phyloP scores from a whole-genome alignment of 2,113 vertebrate species.

The Macroglossus sobrinus region DNA sequence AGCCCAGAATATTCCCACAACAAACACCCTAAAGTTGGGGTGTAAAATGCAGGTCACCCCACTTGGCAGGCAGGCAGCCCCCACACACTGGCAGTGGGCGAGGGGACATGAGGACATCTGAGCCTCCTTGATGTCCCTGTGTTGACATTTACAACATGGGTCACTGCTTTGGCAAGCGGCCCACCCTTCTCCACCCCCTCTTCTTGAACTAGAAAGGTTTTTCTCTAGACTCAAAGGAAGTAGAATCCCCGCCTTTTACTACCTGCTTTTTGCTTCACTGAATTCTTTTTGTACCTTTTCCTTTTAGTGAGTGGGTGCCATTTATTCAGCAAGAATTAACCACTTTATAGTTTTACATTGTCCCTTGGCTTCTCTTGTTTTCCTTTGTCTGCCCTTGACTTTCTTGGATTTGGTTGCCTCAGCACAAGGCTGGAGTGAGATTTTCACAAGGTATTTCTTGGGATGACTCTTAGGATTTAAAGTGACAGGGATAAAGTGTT shows the following conservation, averaged over 20 bases:
- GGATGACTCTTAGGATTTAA: neutral
- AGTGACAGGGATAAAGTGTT: neutral
- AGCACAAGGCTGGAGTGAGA: neutral
- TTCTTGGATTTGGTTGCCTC: neutral
- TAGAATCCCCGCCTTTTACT: neutral
- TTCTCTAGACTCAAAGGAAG: neutral
- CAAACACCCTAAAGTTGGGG: neutral
- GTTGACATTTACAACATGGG: neutral
- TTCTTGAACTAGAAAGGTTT: neutral
- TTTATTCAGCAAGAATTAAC: neutral
- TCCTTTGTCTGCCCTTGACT: neutral
- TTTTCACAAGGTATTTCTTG: neutral
- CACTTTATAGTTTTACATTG: neutral
- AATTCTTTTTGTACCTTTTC: neutral
- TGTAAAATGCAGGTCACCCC: neutral
- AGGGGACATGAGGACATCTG: neutral
- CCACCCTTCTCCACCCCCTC: neutral
- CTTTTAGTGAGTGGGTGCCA: neutral
- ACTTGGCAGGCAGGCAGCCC: neutral
- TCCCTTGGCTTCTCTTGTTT: neutral
- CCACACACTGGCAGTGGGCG: accelerated
- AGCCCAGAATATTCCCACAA: neutral
- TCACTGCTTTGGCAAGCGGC: neutral
- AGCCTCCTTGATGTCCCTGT: neutral
- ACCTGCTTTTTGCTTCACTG: neutral